Evolutionary conservation across 2,888 invertebrate genomes (phyloP), one percentile per base, ranked within the genome.

Genomic region (Epinotia demarniana): DNA sequence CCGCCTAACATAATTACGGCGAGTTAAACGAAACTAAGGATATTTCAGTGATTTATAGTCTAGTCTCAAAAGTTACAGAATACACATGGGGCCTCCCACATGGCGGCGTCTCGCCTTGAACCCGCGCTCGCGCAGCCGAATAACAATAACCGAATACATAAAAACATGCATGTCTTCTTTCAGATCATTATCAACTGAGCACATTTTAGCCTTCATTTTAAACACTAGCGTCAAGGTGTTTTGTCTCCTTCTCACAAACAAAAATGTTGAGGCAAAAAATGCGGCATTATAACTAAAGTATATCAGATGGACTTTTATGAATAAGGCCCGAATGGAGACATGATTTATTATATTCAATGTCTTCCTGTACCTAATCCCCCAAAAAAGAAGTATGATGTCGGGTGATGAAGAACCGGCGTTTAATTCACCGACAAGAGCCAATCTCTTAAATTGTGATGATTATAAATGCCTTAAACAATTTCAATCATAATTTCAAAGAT

Each of bases 31-130:
- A 55, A 64, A 69, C 46, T 64, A 53, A 8, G 53, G 53, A 53
- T 53, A 71, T 61, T 73, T 73, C 23, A 53, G 58, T 64, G 53
- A 39, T 64, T 70, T 71, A 71, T 67, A 67, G 66, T 74, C 71
- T 77, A 74, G 74, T 66, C 63, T 73, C 71, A 71, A 74, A 76
- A 79, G 53, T 57, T 58, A 58, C 67, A 75, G 69, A 74, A 77
- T 78, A 81, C 77, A 79, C 79, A 77, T 79, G 84, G 84, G 86
- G 89, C 89, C 89, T 89, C 89, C 87, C 86, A 87, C 89, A 84
- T 85, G 81, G 80, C 77, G 78, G 79, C 75, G 57, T 87, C 6
- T 33, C 72, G 81, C 92, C 91, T 92, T 91, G 92, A 92, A 91
- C 92, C 84, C 84, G 82, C 82, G 84, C 80, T 81, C 80, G 82